Evolutionary conservation across 2,888 invertebrate genomes (phyloP).

Genomic region (Parnassius glacialis): DNA sequence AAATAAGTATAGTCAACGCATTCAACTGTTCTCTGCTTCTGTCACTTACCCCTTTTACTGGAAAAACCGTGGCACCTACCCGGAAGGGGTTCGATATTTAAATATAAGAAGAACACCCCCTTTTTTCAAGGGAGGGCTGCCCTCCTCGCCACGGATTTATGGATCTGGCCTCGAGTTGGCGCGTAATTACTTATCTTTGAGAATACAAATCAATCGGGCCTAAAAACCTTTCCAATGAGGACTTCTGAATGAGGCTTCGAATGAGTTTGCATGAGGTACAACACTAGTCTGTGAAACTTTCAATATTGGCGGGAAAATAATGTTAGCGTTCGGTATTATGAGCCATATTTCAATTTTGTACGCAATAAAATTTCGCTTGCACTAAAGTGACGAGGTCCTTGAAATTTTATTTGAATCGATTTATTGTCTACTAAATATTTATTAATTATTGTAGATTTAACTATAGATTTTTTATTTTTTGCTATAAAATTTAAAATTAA

Average conservation of each 20-base stretch:
- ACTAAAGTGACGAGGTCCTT: too few relatives aligned
- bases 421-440: too few relatives aligned
- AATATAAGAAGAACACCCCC: slow-evolving; percentile 81
- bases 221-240: slow-evolving; percentile 30
- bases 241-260: slow-evolving; percentile 27
- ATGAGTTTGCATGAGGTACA: slow-evolving; percentile 1
- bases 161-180: slow-evolving; percentile 73
- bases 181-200: slow-evolving; percentile 79
- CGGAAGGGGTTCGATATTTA: slow-evolving; percentile 81
- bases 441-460: too few relatives aligned
- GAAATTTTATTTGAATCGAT: too few relatives aligned
- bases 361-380: too few relatives aligned
- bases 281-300: not conserved
- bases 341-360: slow-evolving; percentile 1
- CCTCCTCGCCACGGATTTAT: slow-evolving; percentile 66
- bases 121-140: slow-evolving; percentile 70
- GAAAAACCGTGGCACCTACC: slow-evolving; percentile 82
- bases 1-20: not conserved
- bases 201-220: slow-evolving; percentile 77
- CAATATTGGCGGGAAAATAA: slow-evolving; percentile 1
- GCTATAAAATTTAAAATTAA: too few relatives aligned
- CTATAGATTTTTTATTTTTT: too few relatives aligned
- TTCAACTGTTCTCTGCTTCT: slow-evolving; percentile 63
- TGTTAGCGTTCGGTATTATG: not conserved
- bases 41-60: slow-evolving; percentile 81